A percentile compares a stretch with the other conserved stretches of the same genome.
These are phyloP conservation scores for Thamnaconus septentrionalis DNA, from an alignment of 2,113 vertebrate species.

Conservation along the genomic window DNA sequence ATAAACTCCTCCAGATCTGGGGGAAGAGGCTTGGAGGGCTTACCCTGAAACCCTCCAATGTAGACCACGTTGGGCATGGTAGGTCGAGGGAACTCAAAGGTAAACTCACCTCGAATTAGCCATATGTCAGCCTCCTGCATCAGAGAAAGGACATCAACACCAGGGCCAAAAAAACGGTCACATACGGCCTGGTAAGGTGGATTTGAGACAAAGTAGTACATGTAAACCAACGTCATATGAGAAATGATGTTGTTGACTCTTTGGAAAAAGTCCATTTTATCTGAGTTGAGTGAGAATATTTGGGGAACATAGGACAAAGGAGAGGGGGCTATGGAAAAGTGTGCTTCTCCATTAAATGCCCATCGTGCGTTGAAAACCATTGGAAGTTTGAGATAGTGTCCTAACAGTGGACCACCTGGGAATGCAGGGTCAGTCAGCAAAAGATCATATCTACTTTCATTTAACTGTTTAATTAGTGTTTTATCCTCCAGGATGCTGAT, in stretches of 20 bases:
- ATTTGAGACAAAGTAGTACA: slow-evolving; percentile 39
- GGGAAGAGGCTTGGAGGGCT: slow-evolving; percentile 52
- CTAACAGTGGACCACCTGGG: slow-evolving; percentile 59
- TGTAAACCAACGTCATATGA: slow-evolving; percentile 30
- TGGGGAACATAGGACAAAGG: slow-evolving; percentile 65
- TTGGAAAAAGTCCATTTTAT: slow-evolving; percentile 59
- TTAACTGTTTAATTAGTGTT: slow-evolving; percentile 42
- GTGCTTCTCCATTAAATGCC: slow-evolving; percentile 56
- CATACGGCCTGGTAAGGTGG: slow-evolving; percentile 55
- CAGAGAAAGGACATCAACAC: slow-evolving; percentile 30
- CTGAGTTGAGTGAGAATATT: slow-evolving; percentile 38
- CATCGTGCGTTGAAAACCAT: slow-evolving; percentile 69
- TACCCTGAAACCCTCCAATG: slow-evolving; percentile 70
- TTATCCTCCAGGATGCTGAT: slow-evolving; percentile 51
- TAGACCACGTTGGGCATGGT: slow-evolving; percentile 73
- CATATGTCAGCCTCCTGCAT: slow-evolving; percentile 65
- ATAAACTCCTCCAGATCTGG: slow-evolving; percentile 64
- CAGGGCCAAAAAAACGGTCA: slow-evolving; percentile 49
- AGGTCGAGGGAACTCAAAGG: slow-evolving; percentile 67
- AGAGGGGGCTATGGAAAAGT: slow-evolving; percentile 62
- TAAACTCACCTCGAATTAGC: slow-evolving; percentile 69
- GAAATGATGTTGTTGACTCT: slow-evolving; percentile 52
- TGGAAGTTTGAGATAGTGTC: slow-evolving; percentile 65
- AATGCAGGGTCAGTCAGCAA: slow-evolving; percentile 64
- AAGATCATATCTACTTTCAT: slow-evolving; percentile 53